Conservation (phyloP, 2,797 vertebrate genomes). For the Intellagama lesueurii region DNA sequence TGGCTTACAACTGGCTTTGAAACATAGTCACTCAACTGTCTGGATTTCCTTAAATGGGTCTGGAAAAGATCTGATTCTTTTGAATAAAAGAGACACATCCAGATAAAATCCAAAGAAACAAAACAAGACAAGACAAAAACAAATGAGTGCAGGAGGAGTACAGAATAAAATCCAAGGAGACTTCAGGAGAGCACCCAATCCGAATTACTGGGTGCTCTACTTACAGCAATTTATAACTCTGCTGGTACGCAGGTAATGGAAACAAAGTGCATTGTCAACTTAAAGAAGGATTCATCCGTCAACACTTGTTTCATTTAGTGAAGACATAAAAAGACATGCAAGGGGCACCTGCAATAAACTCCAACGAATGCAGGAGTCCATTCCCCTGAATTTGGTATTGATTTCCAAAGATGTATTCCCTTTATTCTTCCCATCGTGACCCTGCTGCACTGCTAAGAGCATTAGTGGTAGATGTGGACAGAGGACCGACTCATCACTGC, state of each 20-base stretch:
- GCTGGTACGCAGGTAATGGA: accelerated
- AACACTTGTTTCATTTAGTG: accelerated
- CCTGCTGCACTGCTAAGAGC: slow-evolving; percentile 51
- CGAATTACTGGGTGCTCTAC: not conserved
- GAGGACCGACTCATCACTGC: slow-evolving; percentile 66
- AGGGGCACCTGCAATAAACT: not conserved
- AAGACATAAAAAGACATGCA: not conserved
- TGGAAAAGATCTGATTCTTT: too few relatives aligned
- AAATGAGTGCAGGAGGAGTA: not conserved
- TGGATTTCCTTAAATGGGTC: not conserved
- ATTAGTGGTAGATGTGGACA: slow-evolving; percentile 65
- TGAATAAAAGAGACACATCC: not conserved
- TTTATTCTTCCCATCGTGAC: slow-evolving; percentile 64
- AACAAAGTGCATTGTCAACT: accelerated
- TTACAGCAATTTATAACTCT: not conserved
- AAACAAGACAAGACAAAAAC: not conserved
- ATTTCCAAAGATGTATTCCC: slow-evolving; percentile 81
- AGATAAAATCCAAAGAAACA: too few relatives aligned
- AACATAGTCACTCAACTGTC: not conserved
- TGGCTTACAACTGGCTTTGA: not conserved
- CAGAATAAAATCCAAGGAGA: not conserved
- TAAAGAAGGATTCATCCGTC: slow-evolving; percentile 45
- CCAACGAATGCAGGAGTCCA: slow-evolving; percentile 78
- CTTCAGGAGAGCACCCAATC: too few relatives aligned
- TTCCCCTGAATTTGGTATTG: slow-evolving; percentile 81